Percentiles rank a stretch among this genome's conserved stretches.
Evolutionary conservation across 2,113 vertebrate species (phyloP).

Genomic region (Nesoenas mayeri): DNA sequence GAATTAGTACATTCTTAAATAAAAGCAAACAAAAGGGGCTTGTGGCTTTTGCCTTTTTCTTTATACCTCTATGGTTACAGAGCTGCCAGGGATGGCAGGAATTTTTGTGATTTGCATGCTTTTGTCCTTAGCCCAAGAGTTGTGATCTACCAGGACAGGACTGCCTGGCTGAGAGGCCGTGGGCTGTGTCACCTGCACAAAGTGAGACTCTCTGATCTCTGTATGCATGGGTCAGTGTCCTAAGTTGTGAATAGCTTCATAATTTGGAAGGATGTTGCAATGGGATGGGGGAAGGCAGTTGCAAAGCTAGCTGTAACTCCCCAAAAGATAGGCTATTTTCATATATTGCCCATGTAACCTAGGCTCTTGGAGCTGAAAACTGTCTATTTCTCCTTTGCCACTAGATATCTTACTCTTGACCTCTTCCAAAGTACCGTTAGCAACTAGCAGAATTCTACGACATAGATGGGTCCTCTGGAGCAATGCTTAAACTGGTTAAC

Average conservation of each 20-base stretch:
- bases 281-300: background rate
- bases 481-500: background rate
- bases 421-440: background rate
- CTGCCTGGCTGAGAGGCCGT: background rate
- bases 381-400: background rate
- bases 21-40: background rate
- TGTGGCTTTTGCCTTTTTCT: background rate
- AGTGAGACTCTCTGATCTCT: background rate
- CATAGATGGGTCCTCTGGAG: background rate
- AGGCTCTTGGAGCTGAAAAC: background rate
- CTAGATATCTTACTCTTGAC: background rate
- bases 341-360: background rate
- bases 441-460: background rate
- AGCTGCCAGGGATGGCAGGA: background rate
- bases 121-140: background rate
- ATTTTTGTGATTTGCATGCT: rapidly evolving
- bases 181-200: background rate
- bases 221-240: background rate
- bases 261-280: background rate
- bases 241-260: background rate
- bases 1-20: background rate
- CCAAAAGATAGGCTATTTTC: background rate
- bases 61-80: background rate
- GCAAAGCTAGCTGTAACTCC: background rate
- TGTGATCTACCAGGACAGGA: background rate